Conservation (phyloP, 2,797 vertebrate species). For the Malacoraja senta region DNA sequence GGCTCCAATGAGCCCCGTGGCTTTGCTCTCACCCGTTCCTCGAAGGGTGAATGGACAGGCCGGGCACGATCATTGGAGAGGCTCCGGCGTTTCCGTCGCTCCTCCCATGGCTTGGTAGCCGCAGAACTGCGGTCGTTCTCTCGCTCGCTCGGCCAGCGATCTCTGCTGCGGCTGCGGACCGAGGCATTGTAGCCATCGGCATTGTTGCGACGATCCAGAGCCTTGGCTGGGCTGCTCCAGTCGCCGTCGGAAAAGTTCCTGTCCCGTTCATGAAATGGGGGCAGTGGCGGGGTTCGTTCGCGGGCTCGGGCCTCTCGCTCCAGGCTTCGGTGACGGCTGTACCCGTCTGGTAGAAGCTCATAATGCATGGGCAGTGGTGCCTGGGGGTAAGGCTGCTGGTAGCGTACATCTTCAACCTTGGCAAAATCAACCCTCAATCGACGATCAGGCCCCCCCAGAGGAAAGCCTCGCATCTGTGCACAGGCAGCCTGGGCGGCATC, state of each 20-base stretch:
- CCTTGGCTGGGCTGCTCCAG: slow-evolving; percentile 72
- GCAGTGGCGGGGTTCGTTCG: slow-evolving; percentile 74
- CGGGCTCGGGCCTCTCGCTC: slow-evolving; percentile 78
- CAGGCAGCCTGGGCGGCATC: slow-evolving; percentile 91
- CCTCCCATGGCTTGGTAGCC: slow-evolving; percentile 64
- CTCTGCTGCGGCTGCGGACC: slow-evolving; percentile 66
- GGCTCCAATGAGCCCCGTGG: slow-evolving; percentile 66
- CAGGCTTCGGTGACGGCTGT: slow-evolving; percentile 73
- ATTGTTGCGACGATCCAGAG: slow-evolving; percentile 67
- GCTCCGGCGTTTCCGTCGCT: slow-evolving; percentile 72
- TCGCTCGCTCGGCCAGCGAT: slow-evolving; percentile 73
- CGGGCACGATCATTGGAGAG: slow-evolving; percentile 66
- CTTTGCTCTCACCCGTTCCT: slow-evolving; percentile 70
- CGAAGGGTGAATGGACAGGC: slow-evolving; percentile 57
- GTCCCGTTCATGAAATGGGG: slow-evolving; percentile 72
- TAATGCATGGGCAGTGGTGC: slow-evolving; percentile 68
- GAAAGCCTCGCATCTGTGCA: slow-evolving; percentile 90
- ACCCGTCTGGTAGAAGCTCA: slow-evolving; percentile 75
- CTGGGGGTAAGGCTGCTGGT: slow-evolving; percentile 77
- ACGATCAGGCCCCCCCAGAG: slow-evolving; percentile 77
- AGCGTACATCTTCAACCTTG: slow-evolving; percentile 85
- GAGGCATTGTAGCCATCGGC: slow-evolving; percentile 66
- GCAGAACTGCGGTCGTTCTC: slow-evolving; percentile 61
- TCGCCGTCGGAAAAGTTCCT: slow-evolving; percentile 74
- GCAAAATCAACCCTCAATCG: slow-evolving; percentile 90